A percentile compares a stretch with the other conserved stretches of the same genome.
Evolutionary conservation across 2,797 vertebrate species (phyloP).

Genomic region (Trematomus bernacchii): DNA sequence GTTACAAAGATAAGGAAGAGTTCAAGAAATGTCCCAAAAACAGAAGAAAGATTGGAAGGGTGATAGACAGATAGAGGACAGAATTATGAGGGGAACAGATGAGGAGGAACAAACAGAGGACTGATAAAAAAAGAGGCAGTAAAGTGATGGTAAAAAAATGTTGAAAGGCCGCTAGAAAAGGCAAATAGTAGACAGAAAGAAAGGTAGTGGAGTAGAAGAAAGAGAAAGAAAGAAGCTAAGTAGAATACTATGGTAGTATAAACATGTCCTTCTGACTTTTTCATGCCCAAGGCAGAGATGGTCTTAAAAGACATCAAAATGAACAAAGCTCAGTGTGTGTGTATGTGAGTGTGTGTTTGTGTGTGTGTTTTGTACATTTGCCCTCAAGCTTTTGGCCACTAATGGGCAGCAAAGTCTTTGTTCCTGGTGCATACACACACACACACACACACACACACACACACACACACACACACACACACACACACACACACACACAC

Average conservation of each 20-base stretch:
- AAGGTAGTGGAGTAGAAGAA: conserved; percentile 7
- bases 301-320: conserved; percentile 68
- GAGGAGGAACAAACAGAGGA: not conserved
- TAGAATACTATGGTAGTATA: conserved; percentile 35
- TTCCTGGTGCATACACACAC: conserved; percentile 49
- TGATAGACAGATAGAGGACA: conserved; percentile 3
- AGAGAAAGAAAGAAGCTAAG: conserved; percentile 25
- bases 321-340: conserved; percentile 59
- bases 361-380: conserved; percentile 42
- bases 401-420: conserved; percentile 77
- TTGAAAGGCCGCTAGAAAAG: conserved; percentile 25
- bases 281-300: conserved; percentile 51
- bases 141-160: conserved; percentile 31
- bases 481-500: conserved; percentile 7
- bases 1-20: conserved; percentile 29
- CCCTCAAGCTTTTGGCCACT: conserved; percentile 72
- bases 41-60: conserved; percentile 19
- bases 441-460: conserved; percentile 28
- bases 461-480: not conserved
- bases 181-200: conserved; percentile 39
- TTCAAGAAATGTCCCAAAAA: conserved; percentile 28
- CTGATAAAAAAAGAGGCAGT: conserved; percentile 32
- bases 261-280: conserved; percentile 71
- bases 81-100: conserved; percentile 3
- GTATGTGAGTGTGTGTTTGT: conserved; percentile 24